Evolutionary conservation across 2,113 vertebrate genomes (phyloP).

Genomic region (Seriola rivoliana): DNA sequence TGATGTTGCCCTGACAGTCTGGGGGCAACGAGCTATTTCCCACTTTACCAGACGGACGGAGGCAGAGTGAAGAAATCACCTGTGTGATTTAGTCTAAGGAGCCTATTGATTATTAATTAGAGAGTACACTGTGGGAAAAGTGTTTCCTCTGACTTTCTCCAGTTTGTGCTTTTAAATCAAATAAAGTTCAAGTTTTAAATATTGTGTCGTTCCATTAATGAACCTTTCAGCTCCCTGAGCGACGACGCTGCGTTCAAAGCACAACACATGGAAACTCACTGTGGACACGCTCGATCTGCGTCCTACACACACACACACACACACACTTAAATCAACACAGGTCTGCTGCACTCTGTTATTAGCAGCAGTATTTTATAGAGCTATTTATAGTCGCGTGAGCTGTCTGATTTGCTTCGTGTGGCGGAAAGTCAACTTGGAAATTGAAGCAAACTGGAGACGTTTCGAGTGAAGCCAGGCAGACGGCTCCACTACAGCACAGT

Average conservation of each 20-base stretch:
- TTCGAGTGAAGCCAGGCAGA: conserved; percentile 65
- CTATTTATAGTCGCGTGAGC: conserved; percentile 75
- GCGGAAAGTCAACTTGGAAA: conserved; percentile 71
- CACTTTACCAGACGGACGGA: no score
- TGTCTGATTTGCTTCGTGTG: conserved; percentile 77
- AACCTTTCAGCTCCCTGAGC: conserved; percentile 11
- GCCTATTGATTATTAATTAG: no score
- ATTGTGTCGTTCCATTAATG: not conserved
- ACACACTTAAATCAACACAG: conserved; percentile 50
- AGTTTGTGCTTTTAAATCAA: no score
- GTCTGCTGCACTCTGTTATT: conserved; percentile 63
- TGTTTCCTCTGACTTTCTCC: no score
- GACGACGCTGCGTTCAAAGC: conserved; percentile 24
- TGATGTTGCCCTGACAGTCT: no score
- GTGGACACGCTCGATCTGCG: not conserved
- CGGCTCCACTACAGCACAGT: conserved; percentile 41
- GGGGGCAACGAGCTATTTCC: no score
- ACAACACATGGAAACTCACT: conserved; percentile 35
- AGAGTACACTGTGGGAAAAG: no score
- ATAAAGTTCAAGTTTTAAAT: not conserved
- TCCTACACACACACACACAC: not conserved
- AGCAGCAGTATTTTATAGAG: conserved; percentile 58
- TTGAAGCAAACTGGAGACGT: conserved; percentile 47
- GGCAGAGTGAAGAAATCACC: no score
- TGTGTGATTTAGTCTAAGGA: no score